These are phyloP conservation scores for Patiria miniata DNA, from an alignment of 35 echinoderm and acorn worm genomes.

Conservation along the genomic window DNA sequence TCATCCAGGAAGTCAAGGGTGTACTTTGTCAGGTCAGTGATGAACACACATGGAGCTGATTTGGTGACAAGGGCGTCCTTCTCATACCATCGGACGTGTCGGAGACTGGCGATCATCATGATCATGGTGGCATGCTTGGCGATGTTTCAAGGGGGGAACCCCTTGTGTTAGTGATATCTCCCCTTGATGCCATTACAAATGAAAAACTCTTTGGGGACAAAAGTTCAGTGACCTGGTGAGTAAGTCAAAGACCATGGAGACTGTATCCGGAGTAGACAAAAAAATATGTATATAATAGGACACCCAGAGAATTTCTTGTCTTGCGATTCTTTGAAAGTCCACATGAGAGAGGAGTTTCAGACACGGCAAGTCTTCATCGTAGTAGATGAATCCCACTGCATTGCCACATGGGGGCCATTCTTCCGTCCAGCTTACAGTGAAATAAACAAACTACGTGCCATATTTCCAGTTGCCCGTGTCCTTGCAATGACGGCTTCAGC, in stretches of 20 bases:
- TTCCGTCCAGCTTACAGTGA: not conserved
- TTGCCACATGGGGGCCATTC: not conserved
- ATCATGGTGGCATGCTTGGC: too few relatives aligned
- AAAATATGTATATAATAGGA: not conserved
- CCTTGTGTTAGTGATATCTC: not conserved
- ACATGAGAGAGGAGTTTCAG: not conserved
- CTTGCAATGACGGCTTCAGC: conserved; percentile 1
- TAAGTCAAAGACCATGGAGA: not conserved
- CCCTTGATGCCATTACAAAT: not conserved
- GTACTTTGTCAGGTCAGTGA: not conserved
- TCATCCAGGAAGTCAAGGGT: not conserved
- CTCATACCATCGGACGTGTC: too few relatives aligned
- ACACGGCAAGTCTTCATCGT: not conserved
- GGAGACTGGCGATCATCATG: too few relatives aligned
- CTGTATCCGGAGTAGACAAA: not conserved
- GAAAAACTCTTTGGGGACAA: not conserved
- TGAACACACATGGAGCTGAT: conserved; percentile 17
- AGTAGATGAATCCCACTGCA: not conserved
- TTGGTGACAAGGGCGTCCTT: not conserved
- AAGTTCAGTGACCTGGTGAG: not conserved
- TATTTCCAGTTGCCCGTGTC: not conserved
- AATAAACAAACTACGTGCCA: not conserved
- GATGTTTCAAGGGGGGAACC: too few relatives aligned
- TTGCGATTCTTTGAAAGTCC: not conserved
- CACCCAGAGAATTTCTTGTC: not conserved